Evolutionary conservation across 2,888 invertebrate species (phyloP).

Genomic region (Melikaiella ostensackeni): DNA sequence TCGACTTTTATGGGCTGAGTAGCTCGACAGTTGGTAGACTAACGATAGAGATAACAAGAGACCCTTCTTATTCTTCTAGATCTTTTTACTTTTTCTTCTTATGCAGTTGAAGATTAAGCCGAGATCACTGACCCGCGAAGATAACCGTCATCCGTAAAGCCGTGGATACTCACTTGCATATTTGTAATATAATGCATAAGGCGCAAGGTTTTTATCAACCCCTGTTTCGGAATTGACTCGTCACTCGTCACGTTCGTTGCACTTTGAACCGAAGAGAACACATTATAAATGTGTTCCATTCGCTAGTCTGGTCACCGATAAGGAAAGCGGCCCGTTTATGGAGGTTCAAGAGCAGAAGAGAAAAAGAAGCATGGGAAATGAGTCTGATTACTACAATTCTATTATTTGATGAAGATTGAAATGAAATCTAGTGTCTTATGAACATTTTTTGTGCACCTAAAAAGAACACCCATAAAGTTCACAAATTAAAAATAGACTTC

Average conservation of each 20-base stretch:
- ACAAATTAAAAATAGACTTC: too few species aligned
- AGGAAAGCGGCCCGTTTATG: not conserved
- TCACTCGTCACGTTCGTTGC: slow-evolving; percentile 63
- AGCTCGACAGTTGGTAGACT: slow-evolving; percentile 59
- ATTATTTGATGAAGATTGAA: too few species aligned
- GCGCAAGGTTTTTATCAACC: slow-evolving; percentile 69
- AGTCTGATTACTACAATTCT: slow-evolving; percentile 8
- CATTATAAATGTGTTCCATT: slow-evolving; percentile 44
- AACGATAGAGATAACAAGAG: slow-evolving; percentile 72
- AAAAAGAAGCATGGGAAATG: slow-evolving; percentile 15
- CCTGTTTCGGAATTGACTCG: slow-evolving; percentile 64
- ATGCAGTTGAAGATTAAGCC: slow-evolving; percentile 72
- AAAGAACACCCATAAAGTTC: too few species aligned
- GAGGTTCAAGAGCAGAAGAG: slow-evolving; percentile 42
- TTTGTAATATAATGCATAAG: slow-evolving; percentile 49
- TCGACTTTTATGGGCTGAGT: slow-evolving; percentile 43
- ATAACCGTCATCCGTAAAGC: slow-evolving; percentile 70
- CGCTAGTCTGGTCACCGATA: slow-evolving; percentile 25
- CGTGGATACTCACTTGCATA: slow-evolving; percentile 58
- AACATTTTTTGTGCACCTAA: too few species aligned
- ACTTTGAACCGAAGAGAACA: slow-evolving; percentile 61
- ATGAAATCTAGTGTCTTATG: too few species aligned
- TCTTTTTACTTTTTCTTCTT: slow-evolving; percentile 54
- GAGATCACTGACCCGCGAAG: slow-evolving; percentile 74
- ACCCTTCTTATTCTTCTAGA: slow-evolving; percentile 57